Percentiles rank a stretch among this genome's conserved stretches.
These are phyloP conservation scores for Napeogenes inachia DNA, from an alignment of 2,888 invertebrate genomes.

Conservation along the genomic window DNA sequence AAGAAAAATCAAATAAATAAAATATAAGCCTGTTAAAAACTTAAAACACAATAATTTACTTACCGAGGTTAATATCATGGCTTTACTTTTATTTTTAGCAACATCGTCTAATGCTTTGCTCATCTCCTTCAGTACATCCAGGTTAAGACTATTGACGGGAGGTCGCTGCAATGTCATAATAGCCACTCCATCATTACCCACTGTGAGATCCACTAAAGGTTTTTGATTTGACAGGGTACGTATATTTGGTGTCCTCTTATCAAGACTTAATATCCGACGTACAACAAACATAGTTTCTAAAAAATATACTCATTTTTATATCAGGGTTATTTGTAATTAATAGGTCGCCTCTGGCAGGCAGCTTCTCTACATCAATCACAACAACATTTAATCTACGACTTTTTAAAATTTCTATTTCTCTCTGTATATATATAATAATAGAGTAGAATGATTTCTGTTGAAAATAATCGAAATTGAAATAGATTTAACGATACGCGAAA, in stretches of 20 bases:
- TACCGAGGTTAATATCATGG: constrained; percentile 90
- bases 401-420: too few relatives aligned
- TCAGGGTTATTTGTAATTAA: too few relatives aligned
- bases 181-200: constrained; percentile 83
- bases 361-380: too few relatives aligned
- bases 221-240: constrained; percentile 56
- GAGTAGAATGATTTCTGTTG: too few relatives aligned
- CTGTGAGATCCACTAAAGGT: constrained; percentile 76
- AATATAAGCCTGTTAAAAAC: background rate
- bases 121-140: constrained; percentile 83
- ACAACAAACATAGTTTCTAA: constrained; percentile 56
- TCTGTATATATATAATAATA: too few relatives aligned
- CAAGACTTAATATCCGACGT: constrained; percentile 45
- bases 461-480: too few relatives aligned
- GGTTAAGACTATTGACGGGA: constrained; percentile 90
- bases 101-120: constrained; percentile 80
- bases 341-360: too few relatives aligned
- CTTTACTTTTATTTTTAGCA: constrained; percentile 81
- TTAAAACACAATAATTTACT: constrained; percentile 40
- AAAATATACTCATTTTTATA: background rate
- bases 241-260: constrained; percentile 41
- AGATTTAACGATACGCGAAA: too few relatives aligned
- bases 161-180: constrained; percentile 84
- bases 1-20: background rate
- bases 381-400: too few relatives aligned